phyloP scores from a whole-genome alignment of 2,797 vertebrate species.

The Acanthurus lineatus region DNA sequence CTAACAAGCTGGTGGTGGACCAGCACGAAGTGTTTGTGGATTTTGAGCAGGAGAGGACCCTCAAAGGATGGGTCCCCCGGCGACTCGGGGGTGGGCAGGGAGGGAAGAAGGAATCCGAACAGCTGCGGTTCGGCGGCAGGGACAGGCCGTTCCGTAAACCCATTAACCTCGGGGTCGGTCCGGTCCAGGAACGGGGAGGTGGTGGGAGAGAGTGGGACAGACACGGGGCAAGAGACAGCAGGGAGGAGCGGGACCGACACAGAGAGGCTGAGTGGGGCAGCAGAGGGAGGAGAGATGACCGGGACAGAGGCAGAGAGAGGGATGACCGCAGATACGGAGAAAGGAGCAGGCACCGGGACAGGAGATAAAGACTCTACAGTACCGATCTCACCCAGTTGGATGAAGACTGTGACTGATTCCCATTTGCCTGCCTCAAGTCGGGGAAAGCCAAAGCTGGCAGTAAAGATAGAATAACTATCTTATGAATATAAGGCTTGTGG shows the following conservation, averaged over 20 bases:
- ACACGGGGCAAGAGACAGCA: conserved; percentile 51
- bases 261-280: conserved; percentile 81
- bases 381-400: too few species aligned
- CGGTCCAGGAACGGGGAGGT: conserved; percentile 60
- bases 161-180: conserved; percentile 88
- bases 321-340: conserved; percentile 76
- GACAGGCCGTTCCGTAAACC: conserved; percentile 97
- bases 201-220: conserved; percentile 77
- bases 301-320: conserved; percentile 77
- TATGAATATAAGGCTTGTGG: too few species aligned
- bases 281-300: conserved; percentile 86
- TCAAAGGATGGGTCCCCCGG: conserved; percentile 95
- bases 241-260: conserved; percentile 76
- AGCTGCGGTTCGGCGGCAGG: conserved; percentile 95
- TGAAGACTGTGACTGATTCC: too few species aligned
- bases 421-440: too few species aligned
- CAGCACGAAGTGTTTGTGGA: conserved; percentile 95
- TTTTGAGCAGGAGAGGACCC: conserved; percentile 92
- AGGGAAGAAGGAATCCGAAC: conserved; percentile 97
- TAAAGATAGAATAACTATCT: too few species aligned
- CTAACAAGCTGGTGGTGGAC: conserved; percentile 93
- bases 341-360: conserved; percentile 70
- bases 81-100: conserved; percentile 94
- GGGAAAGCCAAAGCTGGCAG: too few species aligned
- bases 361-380: conserved; percentile 56